These are phyloP conservation scores for Neomonachus schauinslandi DNA, from an alignment of 2,113 vertebrate genomes.

Conservation along the genomic window DNA sequence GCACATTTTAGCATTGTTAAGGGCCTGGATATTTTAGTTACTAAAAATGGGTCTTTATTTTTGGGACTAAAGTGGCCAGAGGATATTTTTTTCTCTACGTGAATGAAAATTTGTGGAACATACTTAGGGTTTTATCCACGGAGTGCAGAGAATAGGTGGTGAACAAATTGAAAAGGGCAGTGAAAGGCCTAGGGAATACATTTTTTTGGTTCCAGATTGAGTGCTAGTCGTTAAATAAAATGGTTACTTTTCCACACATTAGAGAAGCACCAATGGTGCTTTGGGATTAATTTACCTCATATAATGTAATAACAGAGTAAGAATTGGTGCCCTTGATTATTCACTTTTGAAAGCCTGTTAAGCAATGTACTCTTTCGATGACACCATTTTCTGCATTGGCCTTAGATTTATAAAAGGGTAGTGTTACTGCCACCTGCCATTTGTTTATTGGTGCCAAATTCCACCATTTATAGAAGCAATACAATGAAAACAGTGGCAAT, in stretches of 20 bases:
- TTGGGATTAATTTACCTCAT: not conserved
- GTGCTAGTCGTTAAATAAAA: not conserved
- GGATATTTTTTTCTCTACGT: not conserved
- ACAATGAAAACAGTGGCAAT: not conserved
- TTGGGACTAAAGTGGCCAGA: not conserved
- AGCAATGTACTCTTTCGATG: not conserved
- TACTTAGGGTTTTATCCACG: not conserved
- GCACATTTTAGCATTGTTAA: not conserved
- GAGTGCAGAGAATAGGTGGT: not conserved
- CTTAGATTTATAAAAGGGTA: constrained; percentile 2
- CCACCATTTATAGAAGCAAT: not conserved
- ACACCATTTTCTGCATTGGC: not conserved
- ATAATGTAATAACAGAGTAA: constrained; percentile 20
- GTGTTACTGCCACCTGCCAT: not conserved
- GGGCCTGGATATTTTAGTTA: not conserved
- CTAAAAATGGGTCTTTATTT: not conserved
- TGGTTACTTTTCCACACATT: not conserved
- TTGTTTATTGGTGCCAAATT: not conserved
- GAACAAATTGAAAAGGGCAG: not conserved
- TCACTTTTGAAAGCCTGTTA: not conserved
- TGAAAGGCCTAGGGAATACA: not conserved
- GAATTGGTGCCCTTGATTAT: not conserved
- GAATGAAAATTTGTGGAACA: not conserved
- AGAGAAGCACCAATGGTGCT: not conserved
- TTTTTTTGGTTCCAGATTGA: not conserved